Percentiles rank a stretch among this genome's conserved stretches.
phyloP scores from a whole-genome alignment of 2,797 vertebrate genomes.

The Eospalax fontanierii region DNA sequence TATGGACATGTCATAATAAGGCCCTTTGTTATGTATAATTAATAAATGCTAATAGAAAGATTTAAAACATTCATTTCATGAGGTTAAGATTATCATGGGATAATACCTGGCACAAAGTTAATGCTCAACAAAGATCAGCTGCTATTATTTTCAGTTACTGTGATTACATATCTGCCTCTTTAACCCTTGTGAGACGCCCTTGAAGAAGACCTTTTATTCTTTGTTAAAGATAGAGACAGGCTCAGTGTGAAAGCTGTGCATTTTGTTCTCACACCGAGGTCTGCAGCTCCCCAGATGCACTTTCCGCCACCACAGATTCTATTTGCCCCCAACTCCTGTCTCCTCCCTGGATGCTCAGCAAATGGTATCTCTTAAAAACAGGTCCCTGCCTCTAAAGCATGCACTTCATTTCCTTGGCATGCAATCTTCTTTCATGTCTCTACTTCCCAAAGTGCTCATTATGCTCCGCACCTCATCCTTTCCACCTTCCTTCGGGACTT shows the following conservation, averaged over 20 bases:
- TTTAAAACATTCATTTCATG: not conserved
- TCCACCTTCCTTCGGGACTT: not conserved
- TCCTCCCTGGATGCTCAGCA: not conserved
- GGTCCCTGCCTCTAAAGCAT: too few species aligned
- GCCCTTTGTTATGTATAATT: not conserved
- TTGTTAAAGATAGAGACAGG: constrained; percentile 18
- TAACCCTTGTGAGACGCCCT: not conserved
- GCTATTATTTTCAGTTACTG: not conserved
- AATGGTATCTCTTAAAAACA: not conserved
- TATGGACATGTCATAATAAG: not conserved
- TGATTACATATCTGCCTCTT: not conserved
- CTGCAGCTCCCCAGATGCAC: not conserved
- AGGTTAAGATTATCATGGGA: not conserved
- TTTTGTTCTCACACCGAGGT: not conserved
- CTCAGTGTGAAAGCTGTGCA: not conserved
- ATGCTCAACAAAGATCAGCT: not conserved
- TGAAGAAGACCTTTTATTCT: not conserved
- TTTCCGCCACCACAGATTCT: not conserved
- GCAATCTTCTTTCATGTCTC: not conserved
- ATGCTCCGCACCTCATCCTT: not conserved
- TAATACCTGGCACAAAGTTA: not conserved
- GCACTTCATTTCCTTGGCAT: not conserved
- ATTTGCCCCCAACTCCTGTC: not conserved
- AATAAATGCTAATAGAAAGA: not conserved
- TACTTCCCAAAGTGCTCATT: not conserved